phyloP scores from a whole-genome alignment of 2,113 vertebrate species.

The Apeltes quadracus region DNA sequence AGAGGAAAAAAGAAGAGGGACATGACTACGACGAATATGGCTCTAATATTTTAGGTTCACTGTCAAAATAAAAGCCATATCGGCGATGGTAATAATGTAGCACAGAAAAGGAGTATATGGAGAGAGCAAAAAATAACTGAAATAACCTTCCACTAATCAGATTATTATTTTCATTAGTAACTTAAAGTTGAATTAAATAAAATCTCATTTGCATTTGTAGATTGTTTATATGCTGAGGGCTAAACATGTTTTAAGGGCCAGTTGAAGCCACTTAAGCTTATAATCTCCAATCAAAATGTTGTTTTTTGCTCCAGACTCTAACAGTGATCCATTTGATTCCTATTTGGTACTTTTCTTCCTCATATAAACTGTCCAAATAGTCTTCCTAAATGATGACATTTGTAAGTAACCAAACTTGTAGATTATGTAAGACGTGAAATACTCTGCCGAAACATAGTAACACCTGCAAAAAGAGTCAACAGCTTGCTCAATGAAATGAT shows the following conservation, averaged over 20 bases:
- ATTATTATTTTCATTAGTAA: background rate
- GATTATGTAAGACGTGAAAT: background rate
- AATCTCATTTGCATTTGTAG: background rate
- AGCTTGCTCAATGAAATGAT: background rate
- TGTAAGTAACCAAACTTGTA: background rate
- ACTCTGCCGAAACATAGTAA: background rate
- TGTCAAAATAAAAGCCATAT: slow-evolving; percentile 34
- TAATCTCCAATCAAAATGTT: background rate
- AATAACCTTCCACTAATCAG: background rate
- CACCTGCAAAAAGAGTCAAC: background rate
- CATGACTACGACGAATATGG: slow-evolving; percentile 34
- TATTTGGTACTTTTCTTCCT: background rate
- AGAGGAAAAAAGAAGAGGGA: slow-evolving; percentile 23
- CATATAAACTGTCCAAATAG: background rate
- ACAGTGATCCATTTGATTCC: background rate
- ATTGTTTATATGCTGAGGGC: background rate
- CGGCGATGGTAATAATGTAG: slow-evolving; percentile 10
- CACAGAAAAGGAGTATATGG: background rate
- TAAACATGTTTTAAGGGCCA: background rate
- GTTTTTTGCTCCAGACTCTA: background rate
- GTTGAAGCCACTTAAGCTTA: background rate
- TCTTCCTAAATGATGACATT: background rate
- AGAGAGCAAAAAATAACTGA: background rate
- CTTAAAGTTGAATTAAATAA: background rate
- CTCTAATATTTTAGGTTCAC: slow-evolving; percentile 31